phyloP scores from a whole-genome alignment of 2,113 vertebrate species.

The Ptilonorhynchus violaceus region DNA sequence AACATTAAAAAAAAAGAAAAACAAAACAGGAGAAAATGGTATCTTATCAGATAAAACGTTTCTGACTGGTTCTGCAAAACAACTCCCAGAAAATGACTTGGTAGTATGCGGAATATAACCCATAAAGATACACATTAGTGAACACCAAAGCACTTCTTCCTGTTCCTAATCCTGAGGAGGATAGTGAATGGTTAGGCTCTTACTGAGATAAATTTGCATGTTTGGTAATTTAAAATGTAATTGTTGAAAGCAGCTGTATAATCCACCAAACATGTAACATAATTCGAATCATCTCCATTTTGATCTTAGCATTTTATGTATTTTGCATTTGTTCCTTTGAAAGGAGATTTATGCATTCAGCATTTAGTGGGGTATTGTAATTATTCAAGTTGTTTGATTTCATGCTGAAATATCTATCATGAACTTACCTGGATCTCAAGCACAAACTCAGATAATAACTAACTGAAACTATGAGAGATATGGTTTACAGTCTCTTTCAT shows the following conservation, averaged over 20 bases:
- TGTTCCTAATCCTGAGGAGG: neutral
- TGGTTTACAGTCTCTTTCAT: neutral
- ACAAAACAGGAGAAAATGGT: neutral
- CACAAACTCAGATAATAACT: neutral
- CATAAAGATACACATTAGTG: neutral
- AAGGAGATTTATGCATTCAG: neutral
- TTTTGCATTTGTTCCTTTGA: neutral
- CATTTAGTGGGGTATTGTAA: neutral
- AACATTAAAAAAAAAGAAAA: neutral
- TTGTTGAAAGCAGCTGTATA: neutral
- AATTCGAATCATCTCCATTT: neutral
- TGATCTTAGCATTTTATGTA: neutral
- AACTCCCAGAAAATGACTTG: neutral
- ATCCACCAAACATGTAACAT: neutral
- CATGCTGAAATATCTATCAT: neutral
- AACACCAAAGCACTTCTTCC: neutral
- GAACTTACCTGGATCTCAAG: neutral
- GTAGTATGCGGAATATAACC: neutral
- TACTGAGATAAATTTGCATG: neutral
- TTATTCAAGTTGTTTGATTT: neutral
- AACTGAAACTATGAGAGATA: neutral
- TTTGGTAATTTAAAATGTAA: neutral
- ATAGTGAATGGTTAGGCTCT: neutral
- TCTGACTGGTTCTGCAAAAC: neutral
- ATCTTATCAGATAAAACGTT: neutral